Percentiles rank a stretch among this genome's conserved stretches.
phyloP scores from a whole-genome alignment of 2,797 vertebrate genomes.

The Microctenopoma stevenorrisi region DNA sequence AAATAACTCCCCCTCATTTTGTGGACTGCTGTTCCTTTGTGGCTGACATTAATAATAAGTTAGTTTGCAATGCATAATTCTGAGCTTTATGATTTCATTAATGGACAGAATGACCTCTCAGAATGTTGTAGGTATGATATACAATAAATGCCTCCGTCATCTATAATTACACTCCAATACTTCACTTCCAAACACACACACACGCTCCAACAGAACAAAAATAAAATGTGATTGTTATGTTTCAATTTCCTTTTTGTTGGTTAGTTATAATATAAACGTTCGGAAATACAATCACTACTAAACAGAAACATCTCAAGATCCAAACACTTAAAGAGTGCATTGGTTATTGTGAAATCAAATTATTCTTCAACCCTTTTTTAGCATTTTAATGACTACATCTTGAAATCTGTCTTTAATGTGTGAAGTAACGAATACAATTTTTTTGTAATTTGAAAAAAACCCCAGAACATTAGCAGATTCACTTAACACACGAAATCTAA shows the following conservation, averaged over 20 bases:
- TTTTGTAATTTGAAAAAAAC: constrained; percentile 10
- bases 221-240: constrained; percentile 2
- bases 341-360: no score
- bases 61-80: constrained; percentile 67
- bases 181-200: not conserved
- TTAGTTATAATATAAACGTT: not conserved
- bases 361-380: not conserved
- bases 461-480: constrained; percentile 4
- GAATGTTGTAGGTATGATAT: constrained; percentile 29
- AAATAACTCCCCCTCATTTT: constrained; percentile 30
- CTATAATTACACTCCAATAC: constrained; percentile 13
- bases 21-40: constrained; percentile 44
- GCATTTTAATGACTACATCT: not conserved
- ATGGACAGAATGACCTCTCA: constrained; percentile 48
- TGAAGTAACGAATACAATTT: constrained; percentile 4
- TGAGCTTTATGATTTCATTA: constrained; percentile 67
- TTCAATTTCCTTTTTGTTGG: not conserved
- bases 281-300: no score
- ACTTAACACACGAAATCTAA: constrained; percentile 2
- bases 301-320: no score
- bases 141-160: constrained; percentile 23
- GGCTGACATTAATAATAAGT: constrained; percentile 66
- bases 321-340: no score
- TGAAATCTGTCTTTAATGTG: not conserved
- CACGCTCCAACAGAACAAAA: constrained; percentile 7